Percentiles rank a stretch among this genome's conserved stretches.
Conservation (phyloP, 1,140 invertebrate genomes). For the Parapsyche elsis region DNA sequence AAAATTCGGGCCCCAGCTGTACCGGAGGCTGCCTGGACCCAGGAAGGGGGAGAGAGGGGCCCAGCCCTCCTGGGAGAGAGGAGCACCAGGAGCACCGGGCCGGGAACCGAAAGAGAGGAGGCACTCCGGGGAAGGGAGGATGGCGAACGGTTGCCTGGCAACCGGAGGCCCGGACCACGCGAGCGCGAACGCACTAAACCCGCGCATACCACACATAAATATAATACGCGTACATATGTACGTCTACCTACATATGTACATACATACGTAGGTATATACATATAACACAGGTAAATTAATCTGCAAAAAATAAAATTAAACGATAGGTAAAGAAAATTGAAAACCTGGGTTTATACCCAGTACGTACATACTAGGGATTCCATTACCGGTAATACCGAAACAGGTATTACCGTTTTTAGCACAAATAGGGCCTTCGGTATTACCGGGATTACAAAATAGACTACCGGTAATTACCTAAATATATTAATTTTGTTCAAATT, state of each 20-base stretch:
- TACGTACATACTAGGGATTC: too few species aligned
- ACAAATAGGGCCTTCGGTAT: too few species aligned
- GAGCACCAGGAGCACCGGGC: not conserved
- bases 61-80: constrained; percentile 20
- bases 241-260: not conserved
- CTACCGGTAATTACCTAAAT: too few species aligned
- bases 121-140: not conserved
- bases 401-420: too few species aligned
- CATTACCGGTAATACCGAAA: too few species aligned
- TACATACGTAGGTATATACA: constrained; percentile 2
- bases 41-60: constrained; percentile 28
- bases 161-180: constrained; percentile 20
- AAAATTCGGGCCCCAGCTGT: constrained; percentile 52
- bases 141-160: not conserved
- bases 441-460: too few species aligned
- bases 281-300: too few species aligned
- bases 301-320: too few species aligned
- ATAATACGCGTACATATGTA: not conserved
- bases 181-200: constrained; percentile 34
- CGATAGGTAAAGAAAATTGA: too few species aligned
- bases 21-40: constrained; percentile 26
- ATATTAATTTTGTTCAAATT: too few species aligned
- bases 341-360: too few species aligned
- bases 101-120: not conserved
- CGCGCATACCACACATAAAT: not conserved